Conservation (phyloP, 2,888 invertebrate genomes). For the Arenicola marina region DNA sequence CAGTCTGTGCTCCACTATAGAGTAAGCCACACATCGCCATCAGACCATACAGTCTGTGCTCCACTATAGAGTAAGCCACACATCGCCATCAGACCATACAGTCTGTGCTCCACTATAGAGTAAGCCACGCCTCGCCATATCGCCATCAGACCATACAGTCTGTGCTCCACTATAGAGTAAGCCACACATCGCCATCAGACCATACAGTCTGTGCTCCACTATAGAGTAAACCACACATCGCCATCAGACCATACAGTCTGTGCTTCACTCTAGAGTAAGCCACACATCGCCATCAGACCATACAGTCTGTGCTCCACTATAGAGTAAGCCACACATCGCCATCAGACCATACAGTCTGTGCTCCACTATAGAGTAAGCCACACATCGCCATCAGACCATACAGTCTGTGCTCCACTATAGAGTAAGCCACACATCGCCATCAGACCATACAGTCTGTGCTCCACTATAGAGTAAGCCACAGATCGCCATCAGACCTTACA, state of each 20-base stretch:
- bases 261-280: constrained; percentile 27
- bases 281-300: constrained; percentile 19
- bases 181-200: constrained; percentile 19
- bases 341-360: constrained; percentile 24
- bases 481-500: constrained; percentile 22
- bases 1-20: constrained; percentile 22
- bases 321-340: constrained; percentile 23
- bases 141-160: constrained; percentile 21
- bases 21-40: constrained; percentile 23
- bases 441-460: constrained; percentile 24
- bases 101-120: constrained; percentile 25
- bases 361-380: constrained; percentile 25
- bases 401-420: constrained; percentile 22
- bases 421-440: constrained; percentile 23
- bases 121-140: no score
- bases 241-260: constrained; percentile 23
- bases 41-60: constrained; percentile 24
- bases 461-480: constrained; percentile 25
- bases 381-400: constrained; percentile 23
- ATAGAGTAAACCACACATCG: constrained; percentile 25
- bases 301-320: constrained; percentile 23
- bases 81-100: constrained; percentile 22
- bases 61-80: constrained; percentile 25
- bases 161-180: constrained; percentile 27
- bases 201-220: constrained; percentile 22